A percentile compares a stretch with the other conserved stretches of the same genome.
These are phyloP conservation scores for Phymastichus coffea DNA, from an alignment of 1,140 invertebrate genomes.

Conservation along the genomic window DNA sequence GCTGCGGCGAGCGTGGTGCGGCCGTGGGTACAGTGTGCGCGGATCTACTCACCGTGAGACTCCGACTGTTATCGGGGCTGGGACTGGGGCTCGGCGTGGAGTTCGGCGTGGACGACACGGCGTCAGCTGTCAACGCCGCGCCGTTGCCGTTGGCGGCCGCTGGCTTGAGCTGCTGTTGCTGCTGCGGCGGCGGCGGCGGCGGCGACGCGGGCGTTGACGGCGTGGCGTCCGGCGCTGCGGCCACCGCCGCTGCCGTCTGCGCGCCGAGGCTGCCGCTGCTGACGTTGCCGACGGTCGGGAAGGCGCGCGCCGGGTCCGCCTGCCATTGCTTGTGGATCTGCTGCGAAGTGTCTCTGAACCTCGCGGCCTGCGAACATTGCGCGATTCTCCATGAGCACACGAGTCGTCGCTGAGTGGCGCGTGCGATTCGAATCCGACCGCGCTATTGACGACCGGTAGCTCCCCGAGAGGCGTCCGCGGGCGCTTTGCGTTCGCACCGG, in stretches of 20 bases:
- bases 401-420: not conserved
- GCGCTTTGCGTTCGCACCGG: not conserved
- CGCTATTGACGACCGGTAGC: not conserved
- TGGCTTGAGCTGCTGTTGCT: constrained; percentile 43
- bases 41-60: constrained; percentile 44
- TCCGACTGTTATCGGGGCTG: constrained; percentile 49
- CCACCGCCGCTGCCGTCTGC: not conserved
- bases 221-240: not conserved
- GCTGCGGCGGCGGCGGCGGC: not conserved
- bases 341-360: constrained; percentile 55
- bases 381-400: not conserved
- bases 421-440: not conserved
- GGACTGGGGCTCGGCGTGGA: constrained; percentile 53
- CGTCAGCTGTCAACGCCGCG: constrained; percentile 14
- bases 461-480: not conserved
- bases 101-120: constrained; percentile 37
- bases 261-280: not conserved
- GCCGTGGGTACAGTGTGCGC: too few relatives aligned
- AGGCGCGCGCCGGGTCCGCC: constrained; percentile 48
- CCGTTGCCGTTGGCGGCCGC: constrained; percentile 46
- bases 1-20: too few relatives aligned
- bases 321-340: constrained; percentile 58
- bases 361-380: constrained; percentile 41
- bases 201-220: not conserved
- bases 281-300: constrained; percentile 50